Percentiles rank a stretch among this genome's conserved stretches.
These are phyloP conservation scores for Xiphophorus maculatus DNA, from an alignment of 2,113 vertebrate genomes.

Conservation along the genomic window DNA sequence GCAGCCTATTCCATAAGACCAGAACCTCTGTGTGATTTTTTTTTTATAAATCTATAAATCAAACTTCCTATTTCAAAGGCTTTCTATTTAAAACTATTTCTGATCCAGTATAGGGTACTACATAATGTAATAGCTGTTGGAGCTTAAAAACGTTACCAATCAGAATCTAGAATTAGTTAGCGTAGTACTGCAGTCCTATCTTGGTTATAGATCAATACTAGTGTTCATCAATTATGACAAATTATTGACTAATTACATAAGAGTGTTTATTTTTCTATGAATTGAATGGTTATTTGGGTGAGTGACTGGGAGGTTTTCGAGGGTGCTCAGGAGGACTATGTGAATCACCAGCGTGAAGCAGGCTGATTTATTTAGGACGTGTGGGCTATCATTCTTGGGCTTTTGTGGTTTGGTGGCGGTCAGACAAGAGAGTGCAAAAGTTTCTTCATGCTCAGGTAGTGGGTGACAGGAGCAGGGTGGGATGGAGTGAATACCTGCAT, in stretches of 20 bases:
- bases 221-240: background rate
- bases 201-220: background rate
- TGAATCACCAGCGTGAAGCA: slow-evolving; percentile 11
- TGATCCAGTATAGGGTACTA: background rate
- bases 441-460: slow-evolving; percentile 25
- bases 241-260: background rate
- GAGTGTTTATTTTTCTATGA: no score
- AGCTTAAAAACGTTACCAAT: background rate
- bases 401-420: slow-evolving; percentile 14
- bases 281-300: background rate
- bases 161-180: no score
- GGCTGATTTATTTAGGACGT: slow-evolving; percentile 12
- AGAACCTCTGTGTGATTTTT: no score
- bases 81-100: background rate
- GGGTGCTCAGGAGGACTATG: slow-evolving; percentile 1
- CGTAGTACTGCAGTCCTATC: no score
- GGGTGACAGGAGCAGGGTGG: slow-evolving; percentile 19
- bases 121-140: slow-evolving; percentile 12
- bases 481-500: slow-evolving; percentile 81
- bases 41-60: no score
- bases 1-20: background rate
- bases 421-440: slow-evolving; percentile 21
- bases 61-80: background rate
- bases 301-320: background rate
- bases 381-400: slow-evolving; percentile 25